Evolutionary conservation across 2,888 invertebrate genomes (phyloP).

Genomic region (Melanchra persicariae): DNA sequence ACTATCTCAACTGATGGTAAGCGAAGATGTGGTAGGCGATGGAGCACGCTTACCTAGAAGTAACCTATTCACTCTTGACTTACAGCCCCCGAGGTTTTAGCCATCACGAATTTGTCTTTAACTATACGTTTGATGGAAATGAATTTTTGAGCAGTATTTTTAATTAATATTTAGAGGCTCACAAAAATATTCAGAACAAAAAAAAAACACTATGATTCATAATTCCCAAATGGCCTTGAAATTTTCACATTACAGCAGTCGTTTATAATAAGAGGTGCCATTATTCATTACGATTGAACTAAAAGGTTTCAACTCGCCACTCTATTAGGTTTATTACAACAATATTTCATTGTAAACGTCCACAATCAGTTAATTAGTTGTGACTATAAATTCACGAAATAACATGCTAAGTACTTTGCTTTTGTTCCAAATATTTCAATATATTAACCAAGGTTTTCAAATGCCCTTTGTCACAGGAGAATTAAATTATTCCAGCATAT

Average conservation of each 20-base stretch:
- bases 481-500: conserved; percentile 42
- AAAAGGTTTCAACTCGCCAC: conserved; percentile 63
- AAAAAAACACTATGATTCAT: conserved; percentile 2
- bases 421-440: conserved; percentile 59
- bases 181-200: conserved; percentile 8
- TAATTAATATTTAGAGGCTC: too few relatives aligned
- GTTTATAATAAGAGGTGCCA: conserved; percentile 42
- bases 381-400: conserved; percentile 68
- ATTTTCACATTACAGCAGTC: conserved; percentile 26
- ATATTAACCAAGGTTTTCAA: conserved; percentile 45
- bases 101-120: too few relatives aligned
- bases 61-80: neutral
- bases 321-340: conserved; percentile 66
- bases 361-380: conserved; percentile 74
- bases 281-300: conserved; percentile 63
- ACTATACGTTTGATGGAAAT: too few relatives aligned
- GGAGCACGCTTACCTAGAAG: neutral
- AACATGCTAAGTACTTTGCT: conserved; percentile 58
- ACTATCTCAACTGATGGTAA: neutral
- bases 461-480: conserved; percentile 54
- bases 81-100: too few relatives aligned
- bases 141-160: too few relatives aligned
- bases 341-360: conserved; percentile 69
- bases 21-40: neutral
- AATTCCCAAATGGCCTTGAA: conserved; percentile 25